A percentile compares a stretch with the other conserved stretches of the same genome.
These are phyloP conservation scores for Phrynocephalus forsythii DNA, from an alignment of 2,797 vertebrate genomes.

Conservation along the genomic window DNA sequence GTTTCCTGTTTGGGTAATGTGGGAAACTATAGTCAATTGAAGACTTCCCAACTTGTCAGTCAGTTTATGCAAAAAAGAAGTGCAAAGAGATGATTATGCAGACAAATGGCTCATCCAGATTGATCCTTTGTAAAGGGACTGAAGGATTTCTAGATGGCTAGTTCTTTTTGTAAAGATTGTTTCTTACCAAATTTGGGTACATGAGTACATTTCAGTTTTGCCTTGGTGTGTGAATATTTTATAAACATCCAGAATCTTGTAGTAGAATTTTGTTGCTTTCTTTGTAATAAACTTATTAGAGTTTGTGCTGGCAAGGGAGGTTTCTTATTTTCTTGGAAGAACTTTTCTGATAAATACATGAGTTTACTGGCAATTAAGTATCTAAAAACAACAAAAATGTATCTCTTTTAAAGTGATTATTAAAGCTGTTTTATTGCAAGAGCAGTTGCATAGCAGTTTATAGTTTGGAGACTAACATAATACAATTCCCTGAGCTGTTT, in stretches of 20 bases:
- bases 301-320: not conserved
- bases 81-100: not conserved
- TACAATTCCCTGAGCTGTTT: not conserved
- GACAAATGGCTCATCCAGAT: not conserved
- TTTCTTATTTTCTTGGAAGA: not conserved
- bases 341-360: not conserved
- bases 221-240: not conserved
- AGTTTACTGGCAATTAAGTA: not conserved
- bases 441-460: not conserved
- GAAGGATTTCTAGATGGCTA: not conserved
- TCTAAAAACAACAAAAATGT: not conserved
- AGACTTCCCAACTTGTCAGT: not conserved
- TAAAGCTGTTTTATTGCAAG: not conserved
- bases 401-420: not conserved
- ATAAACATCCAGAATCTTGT: not conserved
- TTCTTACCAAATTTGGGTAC: not conserved
- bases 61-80: not conserved
- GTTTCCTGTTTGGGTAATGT: not conserved
- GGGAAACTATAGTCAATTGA: not conserved
- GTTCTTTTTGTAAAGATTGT: no score
- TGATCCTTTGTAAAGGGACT: not conserved
- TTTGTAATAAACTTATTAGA: not conserved
- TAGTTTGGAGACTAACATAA: not conserved
- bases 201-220: not conserved
- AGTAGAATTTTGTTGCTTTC: not conserved